phyloP scores from a whole-genome alignment of 2,113 vertebrate species.

The Probosciger aterrimus region DNA sequence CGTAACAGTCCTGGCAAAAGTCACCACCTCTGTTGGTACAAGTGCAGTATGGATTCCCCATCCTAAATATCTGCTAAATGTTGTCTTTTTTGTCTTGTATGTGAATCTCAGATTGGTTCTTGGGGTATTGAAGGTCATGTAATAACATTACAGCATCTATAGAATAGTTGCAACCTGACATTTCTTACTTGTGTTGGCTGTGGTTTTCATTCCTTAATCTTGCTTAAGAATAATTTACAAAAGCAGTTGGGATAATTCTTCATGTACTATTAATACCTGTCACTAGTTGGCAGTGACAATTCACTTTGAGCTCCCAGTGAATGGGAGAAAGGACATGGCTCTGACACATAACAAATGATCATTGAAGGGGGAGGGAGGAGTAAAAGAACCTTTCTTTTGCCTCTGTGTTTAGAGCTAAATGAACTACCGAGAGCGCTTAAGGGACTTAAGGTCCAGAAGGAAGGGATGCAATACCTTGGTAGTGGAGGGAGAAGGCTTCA shows the following conservation, averaged over 20 bases:
- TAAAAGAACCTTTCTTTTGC: neutral
- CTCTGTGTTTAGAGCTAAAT: neutral
- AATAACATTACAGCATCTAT: neutral
- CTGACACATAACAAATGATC: neutral
- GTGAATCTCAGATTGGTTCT: neutral
- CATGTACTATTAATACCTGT: neutral
- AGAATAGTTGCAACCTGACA: neutral
- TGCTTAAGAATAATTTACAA: neutral
- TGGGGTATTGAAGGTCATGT: neutral
- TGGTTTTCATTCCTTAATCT: neutral
- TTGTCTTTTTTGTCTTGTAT: neutral
- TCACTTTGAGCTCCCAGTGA: neutral
- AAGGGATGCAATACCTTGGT: fast-evolving
- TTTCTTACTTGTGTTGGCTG: neutral
- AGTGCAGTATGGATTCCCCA: neutral
- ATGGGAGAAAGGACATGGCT: neutral
- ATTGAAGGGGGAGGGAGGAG: fast-evolving
- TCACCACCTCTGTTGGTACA: neutral
- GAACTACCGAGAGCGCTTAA: neutral
- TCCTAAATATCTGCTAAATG: neutral
- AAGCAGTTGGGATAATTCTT: neutral
- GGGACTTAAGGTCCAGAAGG: neutral
- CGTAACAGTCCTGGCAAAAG: neutral
- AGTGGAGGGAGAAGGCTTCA: neutral
- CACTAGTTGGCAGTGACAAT: neutral